Base-by-base conservation (phyloP, 2,888 invertebrate species). In the Cyaniris semiargus region DNA sequence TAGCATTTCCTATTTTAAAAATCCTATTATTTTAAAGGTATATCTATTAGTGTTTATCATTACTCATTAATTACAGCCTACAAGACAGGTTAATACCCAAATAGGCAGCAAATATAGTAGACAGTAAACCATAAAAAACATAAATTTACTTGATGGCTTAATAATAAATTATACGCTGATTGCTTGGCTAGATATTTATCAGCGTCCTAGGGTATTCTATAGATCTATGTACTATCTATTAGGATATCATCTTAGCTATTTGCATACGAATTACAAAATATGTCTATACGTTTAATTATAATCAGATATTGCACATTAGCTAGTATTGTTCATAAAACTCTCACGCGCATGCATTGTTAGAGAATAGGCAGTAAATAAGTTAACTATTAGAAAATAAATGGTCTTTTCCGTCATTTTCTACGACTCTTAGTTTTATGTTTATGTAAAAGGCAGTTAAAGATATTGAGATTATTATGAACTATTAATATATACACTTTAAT, bases 271-370 rank as follows among this genome's bases (percentile, higher is more conserved):
- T 44, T 44, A 44, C 44, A 44, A 44, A 44, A 44, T 4, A 60
- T 15, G 66, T 27, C 27, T 66, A 27, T 31, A 15, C 66, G 27
- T 27, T 66, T 6, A 27, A 31, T 66, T 27, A 48, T 48, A 53
- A 23, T 60, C 60, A 60, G 66, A 66, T 66, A 66, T 66, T 66
- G 27, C 66, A 27, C 66, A 66, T 66, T 7, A 27, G 27, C 34
- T n/a, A n/a, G 71, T 38, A 71, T 71, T 71, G 71, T 38, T 71
- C 21, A 18, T 34, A 38, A 38, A 38, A 38, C 71, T 71, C 71
- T 71, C 71, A 71, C 71, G 71, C 38, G 10, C 71, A 15, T 3
- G 8, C 18, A 38, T 38, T 71, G 71, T 71, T n/a, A 71, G n/a
- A 71, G n/a, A 70, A 27, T 70, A 31, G 70, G 71, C 34, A 21